Conservation (phyloP, 2,113 vertebrate genomes). For the Corydoras sp. region DNA sequence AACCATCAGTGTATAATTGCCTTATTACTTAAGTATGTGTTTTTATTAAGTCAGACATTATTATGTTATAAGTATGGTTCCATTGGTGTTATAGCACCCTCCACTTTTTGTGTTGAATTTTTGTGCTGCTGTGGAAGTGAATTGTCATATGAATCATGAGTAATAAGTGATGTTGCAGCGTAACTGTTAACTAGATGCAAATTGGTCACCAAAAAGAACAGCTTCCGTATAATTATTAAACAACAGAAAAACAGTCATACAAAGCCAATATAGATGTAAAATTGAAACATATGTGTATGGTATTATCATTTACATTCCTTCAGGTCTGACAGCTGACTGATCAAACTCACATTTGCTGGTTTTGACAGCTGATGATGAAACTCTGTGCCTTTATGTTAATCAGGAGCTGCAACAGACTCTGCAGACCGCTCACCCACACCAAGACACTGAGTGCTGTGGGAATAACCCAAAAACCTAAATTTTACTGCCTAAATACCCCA, state of each 20-base stretch:
- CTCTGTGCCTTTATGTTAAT: background rate
- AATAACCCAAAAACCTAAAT: constrained; percentile 22
- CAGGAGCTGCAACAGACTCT: background rate
- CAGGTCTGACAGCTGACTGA: constrained; percentile 11
- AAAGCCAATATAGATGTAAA: background rate
- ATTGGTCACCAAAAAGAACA: background rate
- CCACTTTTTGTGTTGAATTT: too few species aligned
- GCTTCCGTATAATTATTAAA: background rate
- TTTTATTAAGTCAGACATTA: too few species aligned
- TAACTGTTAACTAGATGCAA: too few species aligned
- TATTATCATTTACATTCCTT: background rate
- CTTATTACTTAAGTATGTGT: too few species aligned
- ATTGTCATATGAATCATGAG: background rate
- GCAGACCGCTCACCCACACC: background rate
- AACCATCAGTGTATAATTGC: too few species aligned
- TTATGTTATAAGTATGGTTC: too few species aligned
- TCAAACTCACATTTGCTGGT: constrained; percentile 8
- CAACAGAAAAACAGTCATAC: background rate
- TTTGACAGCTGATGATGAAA: constrained; percentile 24
- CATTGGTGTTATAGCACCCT: too few species aligned
- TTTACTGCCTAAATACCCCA: constrained; percentile 15
- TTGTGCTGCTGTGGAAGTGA: background rate
- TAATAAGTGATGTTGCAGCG: too few species aligned
- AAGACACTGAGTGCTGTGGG: background rate
- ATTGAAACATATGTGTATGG: background rate